Percentiles rank a stretch among this genome's conserved stretches.
These are phyloP conservation scores for Alitta virens DNA, from an alignment of 2,888 invertebrate species.

Conservation along the genomic window DNA sequence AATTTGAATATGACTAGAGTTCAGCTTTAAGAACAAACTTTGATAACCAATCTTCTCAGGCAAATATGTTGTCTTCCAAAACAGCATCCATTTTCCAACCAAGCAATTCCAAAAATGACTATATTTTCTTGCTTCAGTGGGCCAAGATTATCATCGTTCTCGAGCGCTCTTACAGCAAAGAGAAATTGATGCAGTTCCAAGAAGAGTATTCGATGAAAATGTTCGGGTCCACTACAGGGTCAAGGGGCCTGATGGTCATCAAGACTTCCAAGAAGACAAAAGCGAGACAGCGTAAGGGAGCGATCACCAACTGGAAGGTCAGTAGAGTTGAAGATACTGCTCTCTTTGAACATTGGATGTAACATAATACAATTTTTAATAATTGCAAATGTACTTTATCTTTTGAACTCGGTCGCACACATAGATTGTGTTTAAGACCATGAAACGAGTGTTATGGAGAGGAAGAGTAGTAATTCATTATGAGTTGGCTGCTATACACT, in stretches of 20 bases:
- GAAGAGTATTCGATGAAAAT: conserved; percentile 93
- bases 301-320: conserved; percentile 96
- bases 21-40: no score
- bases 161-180: conserved; percentile 87
- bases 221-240: conserved; percentile 59
- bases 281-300: conserved; percentile 93
- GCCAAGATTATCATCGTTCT: conserved; percentile 96
- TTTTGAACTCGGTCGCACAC: background rate
- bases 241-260: conserved; percentile 95
- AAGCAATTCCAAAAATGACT: background rate
- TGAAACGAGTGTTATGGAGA: background rate
- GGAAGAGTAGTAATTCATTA: background rate
- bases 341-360: background rate
- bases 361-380: background rate
- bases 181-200: conserved; percentile 85
- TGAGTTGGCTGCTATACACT: background rate
- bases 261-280: conserved; percentile 94
- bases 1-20: no score
- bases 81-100: no score
- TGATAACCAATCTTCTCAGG: no score
- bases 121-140: conserved; percentile 69
- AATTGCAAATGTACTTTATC: background rate
- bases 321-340: conserved; percentile 7
- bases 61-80: no score
- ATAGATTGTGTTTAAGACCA: background rate